A percentile compares a stretch with the other conserved stretches of the same genome.
Evolutionary conservation across 2,797 vertebrate genomes (phyloP).

Genomic region (Morelia viridis): DNA sequence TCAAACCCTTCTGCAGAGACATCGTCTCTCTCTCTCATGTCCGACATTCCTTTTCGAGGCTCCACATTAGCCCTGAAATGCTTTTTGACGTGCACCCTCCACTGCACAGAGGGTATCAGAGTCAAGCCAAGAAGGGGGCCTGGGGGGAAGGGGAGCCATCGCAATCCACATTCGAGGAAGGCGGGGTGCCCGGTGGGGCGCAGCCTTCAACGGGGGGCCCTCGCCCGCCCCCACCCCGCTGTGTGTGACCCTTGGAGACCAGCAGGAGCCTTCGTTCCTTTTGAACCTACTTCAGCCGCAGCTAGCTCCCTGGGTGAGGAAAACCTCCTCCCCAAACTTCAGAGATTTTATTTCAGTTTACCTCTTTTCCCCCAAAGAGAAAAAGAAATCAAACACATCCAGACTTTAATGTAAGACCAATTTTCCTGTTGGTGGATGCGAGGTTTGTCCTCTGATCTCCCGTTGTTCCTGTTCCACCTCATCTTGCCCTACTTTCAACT

Average conservation of each 20-base stretch:
- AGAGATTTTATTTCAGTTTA: neutral
- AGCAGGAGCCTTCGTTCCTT: neutral
- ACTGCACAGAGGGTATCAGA: constrained; percentile 52
- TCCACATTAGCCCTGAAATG: constrained; percentile 68
- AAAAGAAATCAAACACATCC: neutral
- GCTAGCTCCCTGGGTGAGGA: neutral
- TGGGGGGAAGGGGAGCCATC: neutral
- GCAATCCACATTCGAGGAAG: neutral
- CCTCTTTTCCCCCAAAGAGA: neutral
- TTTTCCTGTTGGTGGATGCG: neutral
- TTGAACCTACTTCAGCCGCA: neutral
- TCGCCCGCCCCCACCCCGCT: neutral
- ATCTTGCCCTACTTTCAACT: neutral
- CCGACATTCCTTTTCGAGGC: constrained; percentile 66
- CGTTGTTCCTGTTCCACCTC: neutral
- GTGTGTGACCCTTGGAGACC: accelerated
- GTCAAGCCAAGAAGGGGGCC: constrained; percentile 39
- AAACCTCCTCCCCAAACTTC: neutral
- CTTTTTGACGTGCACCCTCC: constrained; percentile 61
- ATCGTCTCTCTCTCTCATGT: constrained; percentile 51
- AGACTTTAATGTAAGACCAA: constrained; percentile 3
- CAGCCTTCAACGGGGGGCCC: accelerated
- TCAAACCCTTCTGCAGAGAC: constrained; percentile 70
- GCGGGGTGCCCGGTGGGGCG: neutral
- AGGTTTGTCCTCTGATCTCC: neutral